Conservation (phyloP, 2,888 invertebrate genomes). For the Epinotia bilunana region DNA sequence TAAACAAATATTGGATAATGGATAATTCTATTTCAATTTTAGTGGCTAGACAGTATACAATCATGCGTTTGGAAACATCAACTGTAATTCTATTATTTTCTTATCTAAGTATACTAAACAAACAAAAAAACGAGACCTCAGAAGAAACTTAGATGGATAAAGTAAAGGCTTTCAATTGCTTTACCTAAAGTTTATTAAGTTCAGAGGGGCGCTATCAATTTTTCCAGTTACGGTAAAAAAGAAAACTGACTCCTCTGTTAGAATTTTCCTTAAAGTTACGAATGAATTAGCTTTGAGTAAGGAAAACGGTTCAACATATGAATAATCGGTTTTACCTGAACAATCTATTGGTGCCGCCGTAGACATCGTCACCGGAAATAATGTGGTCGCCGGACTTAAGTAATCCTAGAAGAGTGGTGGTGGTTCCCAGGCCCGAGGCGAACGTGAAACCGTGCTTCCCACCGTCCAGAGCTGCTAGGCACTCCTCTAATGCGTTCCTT, state of each 20-base stretch:
- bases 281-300: background rate
- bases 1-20: background rate
- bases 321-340: slow-evolving; percentile 69
- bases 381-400: slow-evolving; percentile 95
- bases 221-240: background rate
- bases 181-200: background rate
- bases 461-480: slow-evolving; percentile 95
- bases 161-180: background rate
- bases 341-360: slow-evolving; percentile 95
- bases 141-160: background rate
- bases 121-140: background rate
- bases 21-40: background rate
- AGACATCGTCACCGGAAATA: slow-evolving; percentile 95
- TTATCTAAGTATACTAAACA: too few species aligned
- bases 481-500: slow-evolving; percentile 93
- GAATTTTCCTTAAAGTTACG: slow-evolving; percentile 1
- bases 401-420: slow-evolving; percentile 89
- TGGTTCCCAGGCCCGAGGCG: slow-evolving; percentile 96
- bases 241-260: background rate
- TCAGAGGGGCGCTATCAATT: background rate
- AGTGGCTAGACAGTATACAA: too few species aligned
- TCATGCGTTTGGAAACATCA: too few species aligned
- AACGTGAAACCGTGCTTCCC: slow-evolving; percentile 93
- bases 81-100: too few species aligned
- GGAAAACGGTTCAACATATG: background rate